Percentiles rank a stretch among this genome's conserved stretches.
These are phyloP conservation scores for Hipposideros armiger DNA, from an alignment of 2,113 vertebrate genomes.

Conservation along the genomic window DNA sequence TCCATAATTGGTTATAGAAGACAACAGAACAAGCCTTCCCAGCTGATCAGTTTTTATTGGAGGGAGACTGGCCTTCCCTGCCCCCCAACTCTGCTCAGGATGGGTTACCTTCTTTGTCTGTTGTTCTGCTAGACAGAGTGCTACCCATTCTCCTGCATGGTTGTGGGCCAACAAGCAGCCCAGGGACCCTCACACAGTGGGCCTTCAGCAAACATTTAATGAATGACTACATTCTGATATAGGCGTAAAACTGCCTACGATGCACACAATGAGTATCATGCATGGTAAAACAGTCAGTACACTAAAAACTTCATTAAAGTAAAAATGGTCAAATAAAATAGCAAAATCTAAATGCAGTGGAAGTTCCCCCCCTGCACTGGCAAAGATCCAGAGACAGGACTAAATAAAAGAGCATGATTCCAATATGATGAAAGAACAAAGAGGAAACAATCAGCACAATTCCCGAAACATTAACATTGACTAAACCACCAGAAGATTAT, in stretches of 20 bases:
- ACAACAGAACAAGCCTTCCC: neutral
- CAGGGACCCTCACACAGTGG: neutral
- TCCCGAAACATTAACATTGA: slow-evolving; percentile 35
- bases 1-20: neutral
- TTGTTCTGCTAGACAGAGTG: neutral
- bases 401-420: slow-evolving; percentile 37
- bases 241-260: neutral
- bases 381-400: neutral
- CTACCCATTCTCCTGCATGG: neutral
- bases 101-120: neutral
- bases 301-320: neutral
- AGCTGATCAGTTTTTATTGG: neutral
- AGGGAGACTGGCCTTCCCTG: neutral
- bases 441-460: neutral
- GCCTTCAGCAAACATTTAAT: neutral
- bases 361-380: neutral
- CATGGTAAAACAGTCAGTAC: neutral
- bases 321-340: slow-evolving; percentile 43
- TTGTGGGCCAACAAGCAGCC: neutral
- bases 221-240: neutral
- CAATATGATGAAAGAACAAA: neutral
- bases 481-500: neutral
- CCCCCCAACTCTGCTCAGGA: neutral
- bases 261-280: neutral
- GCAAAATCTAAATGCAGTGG: slow-evolving; percentile 44